phyloP scores from a whole-genome alignment of 2,797 vertebrate genomes.

The Alcedo quadribrachys region DNA sequence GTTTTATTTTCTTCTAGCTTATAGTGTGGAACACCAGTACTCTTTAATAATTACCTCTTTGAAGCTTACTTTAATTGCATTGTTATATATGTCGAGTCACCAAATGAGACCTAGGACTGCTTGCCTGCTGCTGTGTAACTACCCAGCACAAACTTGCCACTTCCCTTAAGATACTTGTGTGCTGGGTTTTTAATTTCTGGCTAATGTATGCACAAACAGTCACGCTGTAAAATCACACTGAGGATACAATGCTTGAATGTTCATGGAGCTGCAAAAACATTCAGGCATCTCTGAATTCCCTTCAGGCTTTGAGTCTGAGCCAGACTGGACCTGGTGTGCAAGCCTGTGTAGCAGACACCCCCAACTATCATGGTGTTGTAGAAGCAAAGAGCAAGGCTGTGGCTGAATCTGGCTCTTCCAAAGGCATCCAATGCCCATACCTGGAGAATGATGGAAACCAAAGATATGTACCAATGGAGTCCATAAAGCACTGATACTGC shows the following conservation, averaged over 20 bases:
- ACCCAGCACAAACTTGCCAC: not conserved
- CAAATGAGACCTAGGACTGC: not conserved
- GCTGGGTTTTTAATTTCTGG: not conserved
- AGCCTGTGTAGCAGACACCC: not conserved
- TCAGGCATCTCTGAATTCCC: not conserved
- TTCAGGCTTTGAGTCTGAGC: not conserved
- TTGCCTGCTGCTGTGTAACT: not conserved
- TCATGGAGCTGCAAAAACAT: not conserved
- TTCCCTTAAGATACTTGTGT: not conserved
- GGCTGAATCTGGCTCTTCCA: not conserved
- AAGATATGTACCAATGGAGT: not conserved
- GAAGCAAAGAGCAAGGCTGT: not conserved
- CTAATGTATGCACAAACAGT: not conserved
- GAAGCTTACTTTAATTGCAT: not conserved
- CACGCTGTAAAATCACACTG: not conserved
- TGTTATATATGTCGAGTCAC: not conserved
- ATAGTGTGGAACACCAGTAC: not conserved
- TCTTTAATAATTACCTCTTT: not conserved
- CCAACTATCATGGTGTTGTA: accelerated
- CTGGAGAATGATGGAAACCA: not conserved
- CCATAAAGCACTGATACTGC: not conserved
- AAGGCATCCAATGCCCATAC: accelerated
- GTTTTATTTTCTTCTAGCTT: not conserved
- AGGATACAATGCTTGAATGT: not conserved
- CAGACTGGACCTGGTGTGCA: not conserved